These are phyloP conservation scores for Oxyteleia sp. DNA, from an alignment of 2,888 invertebrate species.

Conservation along the genomic window DNA sequence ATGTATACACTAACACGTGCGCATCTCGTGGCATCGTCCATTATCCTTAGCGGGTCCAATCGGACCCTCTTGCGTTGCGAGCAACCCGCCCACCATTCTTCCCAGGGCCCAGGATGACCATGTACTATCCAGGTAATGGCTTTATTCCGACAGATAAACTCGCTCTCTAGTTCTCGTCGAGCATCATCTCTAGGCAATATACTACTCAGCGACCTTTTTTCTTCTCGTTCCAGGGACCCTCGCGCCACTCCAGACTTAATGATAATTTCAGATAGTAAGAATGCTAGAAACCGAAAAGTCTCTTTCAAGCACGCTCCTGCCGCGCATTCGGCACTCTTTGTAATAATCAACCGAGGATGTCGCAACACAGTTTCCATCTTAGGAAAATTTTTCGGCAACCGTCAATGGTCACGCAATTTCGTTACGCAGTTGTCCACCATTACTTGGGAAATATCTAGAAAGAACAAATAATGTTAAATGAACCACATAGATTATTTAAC, in stretches of 20 bases:
- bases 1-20: conserved; percentile 54
- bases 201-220: conserved; percentile 75
- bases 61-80: conserved; percentile 64
- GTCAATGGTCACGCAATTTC: conserved; percentile 10
- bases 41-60: conserved; percentile 63
- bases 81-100: conserved; percentile 78
- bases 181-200: conserved; percentile 75
- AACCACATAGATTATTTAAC: too few relatives aligned
- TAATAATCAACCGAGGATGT: conserved; percentile 73
- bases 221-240: conserved; percentile 64
- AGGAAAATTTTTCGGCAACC: conserved; percentile 50
- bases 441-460: too few relatives aligned
- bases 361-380: conserved; percentile 76
- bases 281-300: conserved; percentile 77
- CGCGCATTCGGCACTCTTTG: conserved; percentile 74
- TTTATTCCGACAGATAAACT: conserved; percentile 79
- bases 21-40: conserved; percentile 64
- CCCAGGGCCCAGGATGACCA: conserved; percentile 76
- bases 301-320: conserved; percentile 73
- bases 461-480: too few relatives aligned
- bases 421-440: too few relatives aligned
- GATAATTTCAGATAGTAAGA: conserved; percentile 80
- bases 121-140: conserved; percentile 80
- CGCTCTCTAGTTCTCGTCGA: conserved; percentile 73
- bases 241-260: conserved; percentile 75